Base-by-base conservation (phyloP, 2,113 vertebrate species). In the Thunnus maccoyii region DNA sequence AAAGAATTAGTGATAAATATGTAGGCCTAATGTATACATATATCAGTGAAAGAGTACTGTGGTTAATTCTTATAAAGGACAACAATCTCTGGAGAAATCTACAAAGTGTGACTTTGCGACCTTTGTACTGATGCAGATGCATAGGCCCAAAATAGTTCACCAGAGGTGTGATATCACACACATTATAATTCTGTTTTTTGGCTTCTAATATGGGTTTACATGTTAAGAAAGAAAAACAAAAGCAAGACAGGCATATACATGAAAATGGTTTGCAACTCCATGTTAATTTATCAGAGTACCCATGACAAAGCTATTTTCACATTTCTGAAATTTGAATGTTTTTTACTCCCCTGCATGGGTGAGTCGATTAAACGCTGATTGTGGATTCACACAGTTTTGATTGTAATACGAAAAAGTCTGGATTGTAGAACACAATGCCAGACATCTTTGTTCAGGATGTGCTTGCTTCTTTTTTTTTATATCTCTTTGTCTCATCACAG, bases 31-130 rank as follows among this genome's bases (percentile, higher is more conserved):
- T 85, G 70, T 76, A 84, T 62, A 82, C 65, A 84, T 20, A 81
- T 66, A 74, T 78, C 71, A 74, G 62, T 77, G n/a, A 67, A 44
- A 80, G 63, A 83, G 48, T 68, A 12, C 65, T 71, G 65, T 77
- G 64, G 57, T 85, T 76, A 32, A 84, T 67, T 60, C 44, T 84
- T 51, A 78, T 14, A 67, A 57, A 69, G 18, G 67, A 75, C 57
- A 78, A 79, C 74, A 64, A 54, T 70, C 51, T 85, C 50, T 55
- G 51, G 55, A 64, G 36, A 78, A 74, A 80, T 74, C 80, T 80
- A 88, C 88, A 94, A 94, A 92, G 91, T 94, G 93, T 89, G 92
- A 89, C 47, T 76, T 67, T 86, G 86, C 72, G 76, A 86, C 27
- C 72, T 89, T 86, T 89, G 82, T 61, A 81, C 72, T 76, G 52